phyloP scores from a whole-genome alignment of 30 jellyfish, hydroid and myxozoan genomes.

The Aurelia sp. region DNA sequence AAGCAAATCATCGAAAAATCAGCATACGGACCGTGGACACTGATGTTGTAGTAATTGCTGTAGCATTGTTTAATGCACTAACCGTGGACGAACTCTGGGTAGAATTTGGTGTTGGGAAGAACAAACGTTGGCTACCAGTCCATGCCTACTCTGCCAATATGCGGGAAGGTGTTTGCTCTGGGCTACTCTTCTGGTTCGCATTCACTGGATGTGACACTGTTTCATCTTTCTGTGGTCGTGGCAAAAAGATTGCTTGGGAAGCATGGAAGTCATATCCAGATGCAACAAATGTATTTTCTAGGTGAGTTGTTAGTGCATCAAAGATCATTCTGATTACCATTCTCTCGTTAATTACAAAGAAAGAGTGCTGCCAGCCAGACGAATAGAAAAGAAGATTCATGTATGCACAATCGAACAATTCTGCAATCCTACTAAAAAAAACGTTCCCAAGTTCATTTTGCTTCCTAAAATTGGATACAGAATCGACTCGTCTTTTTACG shows the following conservation, averaged over 20 bases:
- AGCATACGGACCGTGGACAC: constrained; percentile 25
- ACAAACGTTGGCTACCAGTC: constrained; percentile 15
- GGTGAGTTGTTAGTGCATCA: neutral
- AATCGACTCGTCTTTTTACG: no score
- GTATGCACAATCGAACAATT: neutral
- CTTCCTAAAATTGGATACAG: no score
- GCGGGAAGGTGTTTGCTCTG: constrained; percentile 12
- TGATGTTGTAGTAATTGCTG: constrained; percentile 22
- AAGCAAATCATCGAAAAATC: neutral
- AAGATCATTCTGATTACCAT: neutral
- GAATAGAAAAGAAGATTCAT: neutral
- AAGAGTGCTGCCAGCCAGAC: neutral
- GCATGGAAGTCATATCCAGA: constrained; percentile 35
- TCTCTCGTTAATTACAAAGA: neutral
- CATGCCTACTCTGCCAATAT: constrained; percentile 17
- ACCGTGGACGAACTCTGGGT: constrained; percentile 8
- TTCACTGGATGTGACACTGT: constrained; percentile 55
- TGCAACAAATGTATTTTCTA: constrained; percentile 16
- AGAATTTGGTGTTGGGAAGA: constrained; percentile 16
- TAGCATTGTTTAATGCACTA: neutral
- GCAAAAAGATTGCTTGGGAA: constrained; percentile 31
- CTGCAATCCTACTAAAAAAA: neutral
- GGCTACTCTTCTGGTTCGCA: constrained; percentile 33
- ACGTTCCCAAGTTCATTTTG: no score
- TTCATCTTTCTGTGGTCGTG: constrained; percentile 28